These are phyloP conservation scores for Nymphalis urticae DNA, from an alignment of 2,888 invertebrate genomes.

Conservation along the genomic window DNA sequence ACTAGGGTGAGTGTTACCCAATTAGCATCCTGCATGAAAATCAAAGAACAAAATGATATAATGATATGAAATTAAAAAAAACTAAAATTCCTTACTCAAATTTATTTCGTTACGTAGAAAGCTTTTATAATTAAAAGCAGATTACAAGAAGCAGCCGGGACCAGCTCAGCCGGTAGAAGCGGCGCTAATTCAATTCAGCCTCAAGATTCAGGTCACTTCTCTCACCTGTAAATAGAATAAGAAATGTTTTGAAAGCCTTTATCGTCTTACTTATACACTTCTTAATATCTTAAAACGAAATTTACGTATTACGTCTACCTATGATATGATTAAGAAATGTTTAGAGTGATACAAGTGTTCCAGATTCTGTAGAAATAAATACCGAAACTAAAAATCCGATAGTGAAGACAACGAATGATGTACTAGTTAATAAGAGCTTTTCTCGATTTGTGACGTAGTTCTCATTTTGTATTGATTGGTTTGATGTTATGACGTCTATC, in stretches of 20 bases:
- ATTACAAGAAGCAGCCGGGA: constrained; percentile 44
- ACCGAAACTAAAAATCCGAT: too few relatives aligned
- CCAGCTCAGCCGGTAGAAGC: constrained; percentile 41
- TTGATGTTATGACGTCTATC: too few relatives aligned
- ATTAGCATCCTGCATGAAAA: too few relatives aligned
- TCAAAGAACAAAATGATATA: too few relatives aligned
- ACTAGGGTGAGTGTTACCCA: too few relatives aligned
- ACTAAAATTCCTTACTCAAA: not conserved
- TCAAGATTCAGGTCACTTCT: constrained; percentile 55
- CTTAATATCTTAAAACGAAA: constrained; percentile 8
- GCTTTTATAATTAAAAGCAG: constrained; percentile 33
- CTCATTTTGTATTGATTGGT: too few relatives aligned
- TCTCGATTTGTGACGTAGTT: too few relatives aligned
- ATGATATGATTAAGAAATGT: not conserved
- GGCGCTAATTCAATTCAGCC: constrained; percentile 58
- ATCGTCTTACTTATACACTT: constrained; percentile 35
- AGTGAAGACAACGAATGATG: too few relatives aligned
- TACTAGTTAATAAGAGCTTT: too few relatives aligned
- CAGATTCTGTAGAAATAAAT: too few relatives aligned
- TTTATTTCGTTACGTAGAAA: constrained; percentile 19
- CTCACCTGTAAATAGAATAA: constrained; percentile 53
- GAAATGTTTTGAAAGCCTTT: constrained; percentile 37
- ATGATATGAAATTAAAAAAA: not conserved
- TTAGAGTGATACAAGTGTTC: not conserved
- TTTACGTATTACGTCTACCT: not conserved